Base-by-base conservation (phyloP, 2,888 invertebrate genomes). In the Eilema caniola region DNA sequence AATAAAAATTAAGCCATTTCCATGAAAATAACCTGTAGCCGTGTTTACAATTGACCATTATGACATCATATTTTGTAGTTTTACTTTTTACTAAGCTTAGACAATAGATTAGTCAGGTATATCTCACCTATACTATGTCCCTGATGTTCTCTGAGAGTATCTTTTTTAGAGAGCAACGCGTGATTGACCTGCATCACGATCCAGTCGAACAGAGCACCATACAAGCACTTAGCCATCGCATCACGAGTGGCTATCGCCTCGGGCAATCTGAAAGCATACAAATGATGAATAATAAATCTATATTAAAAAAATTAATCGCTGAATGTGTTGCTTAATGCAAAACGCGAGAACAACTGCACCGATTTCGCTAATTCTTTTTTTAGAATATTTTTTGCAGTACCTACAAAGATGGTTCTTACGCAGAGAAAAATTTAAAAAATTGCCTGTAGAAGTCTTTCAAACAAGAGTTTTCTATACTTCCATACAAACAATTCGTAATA, bases 191-290 rank as follows among this genome's bases (percentile, higher is more conserved):
- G 98, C 88, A 99, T 96, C 69, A 99, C 99, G 84, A 99, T 99
- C 99, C 99, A 99, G 94, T 99, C 99, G 93, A 99, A 99, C 74
- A 99, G 95, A 79, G 99, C 98, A 82, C 99, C 99, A 91, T 99
- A 99, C 72, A 99, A 95, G 94, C 99, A 99, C 92, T 99, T 99
- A 0, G 99, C 99, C 97, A 99, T 98, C 1, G 99, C 99, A 93
- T 99, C 99, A 59, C 99, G 96, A 0, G 98, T 98, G 61, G 98
- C 98, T 86, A 98, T 97, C 56, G 98, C 98, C 96, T 98, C 97
- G 31, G 97, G 97, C 83, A 97, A 91, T 83, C 95, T 95, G 87
- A 0, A 87, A 85, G 20, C 57, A 65, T 14, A 64, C 11, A 25
- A 16, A 16, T 41, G 41, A 20, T 33, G 0, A 63, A 16, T 8